Evolutionary conservation across 1,140 invertebrate genomes (phyloP).

Genomic region (Drosophila lowei): DNA sequence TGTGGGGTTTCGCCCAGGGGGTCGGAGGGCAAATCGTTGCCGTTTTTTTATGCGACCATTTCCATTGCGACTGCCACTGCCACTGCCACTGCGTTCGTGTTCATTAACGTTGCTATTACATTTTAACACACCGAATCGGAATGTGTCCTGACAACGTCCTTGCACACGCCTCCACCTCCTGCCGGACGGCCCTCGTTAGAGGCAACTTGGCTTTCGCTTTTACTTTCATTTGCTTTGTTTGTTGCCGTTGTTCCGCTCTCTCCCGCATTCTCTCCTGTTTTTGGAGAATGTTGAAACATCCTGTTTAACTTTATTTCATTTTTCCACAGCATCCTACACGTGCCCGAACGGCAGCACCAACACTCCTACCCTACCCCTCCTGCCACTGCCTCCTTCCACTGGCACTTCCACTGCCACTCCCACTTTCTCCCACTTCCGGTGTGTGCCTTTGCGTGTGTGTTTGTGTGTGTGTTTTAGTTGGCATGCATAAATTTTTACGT

Average conservation of each 20-base stretch:
- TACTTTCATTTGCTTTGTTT: slow-evolving; percentile 73
- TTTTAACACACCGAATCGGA: slow-evolving; percentile 81
- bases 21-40: slow-evolving; percentile 45
- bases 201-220: slow-evolving; percentile 37
- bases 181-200: slow-evolving; percentile 26
- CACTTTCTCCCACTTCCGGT: slow-evolving; percentile 16
- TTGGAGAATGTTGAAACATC: slow-evolving; percentile 74
- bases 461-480: slow-evolving; percentile 68
- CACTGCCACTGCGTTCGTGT: slow-evolving; percentile 65
- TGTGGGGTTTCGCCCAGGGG: slow-evolving; percentile 34
- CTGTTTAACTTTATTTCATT: slow-evolving; percentile 81
- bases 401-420: too few species aligned
- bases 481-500: slow-evolving; percentile 80
- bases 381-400: too few species aligned
- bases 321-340: slow-evolving; percentile 79
- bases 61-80: slow-evolving; percentile 56
- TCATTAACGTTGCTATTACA: slow-evolving; percentile 81
- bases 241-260: slow-evolving; percentile 3
- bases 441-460: slow-evolving; percentile 10
- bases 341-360: slow-evolving; percentile 32
- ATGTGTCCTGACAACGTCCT: slow-evolving; percentile 71
- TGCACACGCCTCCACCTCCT: slow-evolving; percentile 28
- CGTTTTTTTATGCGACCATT: slow-evolving; percentile 76
- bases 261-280: slow-evolving; percentile 21
- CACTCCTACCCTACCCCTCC: slow-evolving; percentile 1